phyloP scores from a whole-genome alignment of 2,797 vertebrate genomes.

The Anomalospiza imberbis region DNA sequence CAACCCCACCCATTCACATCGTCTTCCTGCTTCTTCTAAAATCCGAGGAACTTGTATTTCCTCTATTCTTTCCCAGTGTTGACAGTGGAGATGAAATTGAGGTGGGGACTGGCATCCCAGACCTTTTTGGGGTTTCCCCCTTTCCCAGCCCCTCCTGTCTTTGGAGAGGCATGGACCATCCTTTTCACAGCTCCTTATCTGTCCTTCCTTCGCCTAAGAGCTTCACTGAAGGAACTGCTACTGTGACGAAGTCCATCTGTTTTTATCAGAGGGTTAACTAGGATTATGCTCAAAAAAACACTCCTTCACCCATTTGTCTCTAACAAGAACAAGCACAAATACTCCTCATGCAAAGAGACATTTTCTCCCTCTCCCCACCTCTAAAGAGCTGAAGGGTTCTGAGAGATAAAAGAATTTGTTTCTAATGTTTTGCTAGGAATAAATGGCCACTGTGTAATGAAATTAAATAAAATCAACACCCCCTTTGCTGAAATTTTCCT shows the following conservation, averaged over 20 bases:
- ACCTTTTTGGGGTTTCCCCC: not conserved
- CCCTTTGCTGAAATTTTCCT: not conserved
- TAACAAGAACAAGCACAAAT: not conserved
- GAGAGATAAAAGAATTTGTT: not conserved
- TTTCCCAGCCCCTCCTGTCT: not conserved
- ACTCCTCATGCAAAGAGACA: not conserved
- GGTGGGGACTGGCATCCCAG: not conserved
- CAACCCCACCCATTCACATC: not conserved
- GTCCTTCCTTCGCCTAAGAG: not conserved
- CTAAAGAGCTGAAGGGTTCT: not conserved
- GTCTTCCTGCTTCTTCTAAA: not conserved
- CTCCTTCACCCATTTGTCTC: not conserved
- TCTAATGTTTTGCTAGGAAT: not conserved
- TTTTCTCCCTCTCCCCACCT: not conserved
- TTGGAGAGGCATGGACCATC: not conserved
- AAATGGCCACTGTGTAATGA: not conserved
- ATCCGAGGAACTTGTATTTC: not conserved
- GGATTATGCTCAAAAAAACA: not conserved
- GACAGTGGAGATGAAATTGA: not conserved
- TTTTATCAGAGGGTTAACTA: not conserved
- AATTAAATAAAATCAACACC: not conserved
- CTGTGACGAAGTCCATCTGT: not conserved
- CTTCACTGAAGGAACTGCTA: not conserved
- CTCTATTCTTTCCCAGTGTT: not conserved
- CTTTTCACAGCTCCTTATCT: not conserved